Evolutionary conservation across 1,140 invertebrate genomes (phyloP), one percentile per base, ranked within the genome.

Genomic region (Panagrolaimus sp.): DNA sequence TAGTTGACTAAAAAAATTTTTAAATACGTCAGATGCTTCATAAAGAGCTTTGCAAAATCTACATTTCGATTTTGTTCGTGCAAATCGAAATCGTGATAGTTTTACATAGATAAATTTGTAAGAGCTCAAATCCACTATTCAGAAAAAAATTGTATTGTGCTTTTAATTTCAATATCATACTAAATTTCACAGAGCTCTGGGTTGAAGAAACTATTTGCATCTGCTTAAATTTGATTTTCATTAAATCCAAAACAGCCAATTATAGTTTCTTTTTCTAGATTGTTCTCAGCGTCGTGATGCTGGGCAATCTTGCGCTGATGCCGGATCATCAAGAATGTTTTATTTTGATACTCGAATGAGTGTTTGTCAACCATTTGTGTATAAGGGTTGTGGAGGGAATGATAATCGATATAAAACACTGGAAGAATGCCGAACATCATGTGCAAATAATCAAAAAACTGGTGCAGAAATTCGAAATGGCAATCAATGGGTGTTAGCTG

Each of bases 291-390:
- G 42, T 62, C 27, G 53, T 27, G 71, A 72, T 67, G 16, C 70
- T 14, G 71, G 71, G 9, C n/a, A 14, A 53, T 38, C 51, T 5
- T 72, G 71, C 63, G 38, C 14, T 44, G 70, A 72, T 14, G 31
- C 42, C 9, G n/a, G 38, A 23, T 25, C 16, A 9, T 42, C 64
- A 13, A 27, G 70, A 16, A 31, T 51, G 27, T 72, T 74, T 23
- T 73, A 73, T 64, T 73, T 53, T 42, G 70, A 71, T 44, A 42
- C 38, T n/a, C 68, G 62, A 61, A 71, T 72, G 69, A 42, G 72
- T 11, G 71, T 73, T 27, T 73, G 72, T 46, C 72, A 73, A 48
- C 72, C 72, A 13, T 74, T 73, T 20, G 67, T 65, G 13, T 68
- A 23, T 43, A 68, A 65, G 23, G 25, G 43, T 23, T 68, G 53